phyloP scores from a whole-genome alignment of 2,113 vertebrate species.

The Etia nguti region DNA sequence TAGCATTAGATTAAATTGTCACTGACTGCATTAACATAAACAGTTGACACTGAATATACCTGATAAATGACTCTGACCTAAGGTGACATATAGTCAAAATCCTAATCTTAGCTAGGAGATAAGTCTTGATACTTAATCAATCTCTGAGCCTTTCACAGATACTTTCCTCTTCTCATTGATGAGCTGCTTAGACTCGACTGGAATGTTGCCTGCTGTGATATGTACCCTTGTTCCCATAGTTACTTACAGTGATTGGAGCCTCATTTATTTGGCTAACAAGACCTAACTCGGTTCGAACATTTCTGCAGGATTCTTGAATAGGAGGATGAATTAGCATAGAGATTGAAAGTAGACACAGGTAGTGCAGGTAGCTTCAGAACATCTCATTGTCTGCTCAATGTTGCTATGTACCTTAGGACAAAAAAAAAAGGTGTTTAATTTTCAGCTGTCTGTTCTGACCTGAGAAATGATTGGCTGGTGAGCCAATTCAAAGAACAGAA shows the following conservation, averaged over 20 bases:
- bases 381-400: background rate
- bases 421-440: conserved; percentile 39
- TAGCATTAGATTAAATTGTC: background rate
- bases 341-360: conserved; percentile 16
- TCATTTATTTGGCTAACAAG: conserved; percentile 48
- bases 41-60: background rate
- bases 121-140: background rate
- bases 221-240: conserved; percentile 38
- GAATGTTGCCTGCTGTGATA: background rate
- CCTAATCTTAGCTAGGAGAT: background rate
- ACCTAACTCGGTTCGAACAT: background rate
- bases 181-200: background rate
- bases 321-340: conserved; percentile 38
- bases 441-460: background rate
- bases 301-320: background rate
- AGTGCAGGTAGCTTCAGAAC: background rate
- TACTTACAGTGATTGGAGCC: conserved; percentile 19
- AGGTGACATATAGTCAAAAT: background rate
- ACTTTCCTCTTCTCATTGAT: background rate
- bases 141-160: background rate
- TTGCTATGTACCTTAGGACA: background rate
- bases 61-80: background rate
- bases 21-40: background rate
- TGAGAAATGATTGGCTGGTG: background rate
- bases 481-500: background rate